phyloP scores from a whole-genome alignment of 2,888 invertebrate species.

The Timandra comae region DNA sequence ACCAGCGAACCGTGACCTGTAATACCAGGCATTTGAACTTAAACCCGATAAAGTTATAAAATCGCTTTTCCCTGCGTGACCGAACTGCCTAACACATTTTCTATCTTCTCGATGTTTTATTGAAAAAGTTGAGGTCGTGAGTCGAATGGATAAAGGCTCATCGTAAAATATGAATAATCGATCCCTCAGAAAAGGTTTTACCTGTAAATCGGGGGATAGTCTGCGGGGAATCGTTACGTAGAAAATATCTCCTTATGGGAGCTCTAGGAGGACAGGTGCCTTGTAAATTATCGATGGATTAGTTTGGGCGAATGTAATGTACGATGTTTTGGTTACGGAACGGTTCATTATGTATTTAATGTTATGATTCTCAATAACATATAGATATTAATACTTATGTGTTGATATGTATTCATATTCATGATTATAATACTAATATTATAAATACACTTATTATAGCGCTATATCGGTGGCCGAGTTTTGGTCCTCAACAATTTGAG shows the following conservation, averaged over 20 bases:
- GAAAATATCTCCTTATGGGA: conserved; percentile 24
- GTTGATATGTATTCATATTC: no score
- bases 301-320: conserved; percentile 1
- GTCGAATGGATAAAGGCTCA: conserved; percentile 53
- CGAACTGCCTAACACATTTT: conserved; percentile 53
- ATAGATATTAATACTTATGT: no score
- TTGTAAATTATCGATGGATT: conserved; percentile 15
- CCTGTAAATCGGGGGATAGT: conserved; percentile 31
- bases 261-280: conserved; percentile 22
- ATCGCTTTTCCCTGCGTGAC: conserved; percentile 68
- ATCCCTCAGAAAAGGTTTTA: conserved; percentile 29
- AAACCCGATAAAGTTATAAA: conserved; percentile 70
- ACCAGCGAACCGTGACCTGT: conserved; percentile 22
- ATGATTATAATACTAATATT: no score
- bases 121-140: conserved; percentile 73
- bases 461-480: no score
- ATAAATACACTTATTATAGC: no score
- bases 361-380: no score
- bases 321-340: no score
- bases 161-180: conserved; percentile 69
- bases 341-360: no score
- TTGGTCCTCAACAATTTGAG: no score
- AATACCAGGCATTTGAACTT: conserved; percentile 49
- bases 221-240: conserved; percentile 22
- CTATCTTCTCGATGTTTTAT: conserved; percentile 66